Base-by-base conservation (phyloP, 2,888 invertebrate species). In the Atrina japonica region DNA sequence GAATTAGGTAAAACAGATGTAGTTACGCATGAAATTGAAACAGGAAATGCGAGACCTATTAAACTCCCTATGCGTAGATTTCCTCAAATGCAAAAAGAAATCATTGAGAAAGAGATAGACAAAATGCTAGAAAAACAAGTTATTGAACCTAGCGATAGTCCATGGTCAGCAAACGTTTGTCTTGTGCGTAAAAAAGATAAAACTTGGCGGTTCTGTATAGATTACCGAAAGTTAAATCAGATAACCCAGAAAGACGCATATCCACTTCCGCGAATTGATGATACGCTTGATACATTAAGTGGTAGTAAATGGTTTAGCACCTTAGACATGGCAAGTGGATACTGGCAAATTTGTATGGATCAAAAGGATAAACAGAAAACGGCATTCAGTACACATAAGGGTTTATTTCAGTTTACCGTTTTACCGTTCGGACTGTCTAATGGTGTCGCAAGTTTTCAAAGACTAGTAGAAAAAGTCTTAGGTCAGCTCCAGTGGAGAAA, bases 271-370 rank as follows among this genome's bases (percentile, higher is more conserved):
- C 11, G 53, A 9, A 53, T 53, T 53, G 53, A 53, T 29, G 53
- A 53, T 23, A 27, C 53, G 2, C 14, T 53, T 27, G 53, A 53
- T 6, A 27, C 53, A n/a, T 27, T 53, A n/a, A 11, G 25, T n/a
- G 53, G 53, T n/a, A 21, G 3, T 27, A 27, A 6, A 23, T 7
- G 11, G 35, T 35, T 35, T 35, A 21, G 50, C 23, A 50, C 50
- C 14, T 25, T 50, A 3, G 50, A 21, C 23, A 27, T 55, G 2
- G 53, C 53, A 3, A 30, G 53, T 55, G 53, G 35, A 9, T 55
- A 55, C n/a, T 55, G 53, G 53, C 53, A 55, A n/a, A 29, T 55
- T 9, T 18, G 6, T 16, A 27, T 55, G 30, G 16, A 55, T 55
- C 29, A 55, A 6, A 16, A 9, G 7, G 53, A 55, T 30, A 55